Base-by-base conservation (phyloP, 37 sponge, comb jelly and placozoan genomes). In the Theonella swinhoei region DNA sequence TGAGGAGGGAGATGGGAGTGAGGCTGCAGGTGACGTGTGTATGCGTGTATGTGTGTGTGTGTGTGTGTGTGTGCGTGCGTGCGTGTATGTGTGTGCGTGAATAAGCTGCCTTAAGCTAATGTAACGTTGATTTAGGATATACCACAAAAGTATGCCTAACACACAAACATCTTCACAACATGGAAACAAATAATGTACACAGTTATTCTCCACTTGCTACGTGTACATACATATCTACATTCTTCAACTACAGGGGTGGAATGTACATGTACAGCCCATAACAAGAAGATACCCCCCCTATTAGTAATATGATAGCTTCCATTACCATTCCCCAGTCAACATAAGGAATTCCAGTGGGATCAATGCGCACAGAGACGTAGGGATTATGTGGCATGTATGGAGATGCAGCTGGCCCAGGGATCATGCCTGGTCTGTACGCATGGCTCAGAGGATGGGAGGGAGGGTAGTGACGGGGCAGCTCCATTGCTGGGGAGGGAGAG, bases 401-500 rank as follows among this genome's bases (percentile, higher is more conserved):
- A 3, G 73, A 26, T 39, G 62, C 62, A 20, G 30, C 39, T 17
- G 28, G 34, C 17, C 62, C 62, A 0, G 65, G 58, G 35, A n/a
- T 64, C 40, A 37, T 62, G 19, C 68, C 75, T 9, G 67, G 66
- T n/a, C 84, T 76, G 29, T 84, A 84, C n/a, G 41, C 59, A 32
- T 86, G 86, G 32, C 72, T 86, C 41, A 86, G 72, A 20, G 86
- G 86, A 64, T 86, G 86, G 11, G 86, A 43, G 40, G 29, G 39
- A 35, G 78, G 39, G 38, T 42, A 40, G 42, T 30, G 37, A 29
- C 64, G 42, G 1, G 73, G 9, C 42, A 38, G 20, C 40, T 41
- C 73, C 40, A 72, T 72, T 17, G 40, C 40, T 72, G 42, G 30
- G 19, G 29, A 65, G 5, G n/a, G 25, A 14, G 54, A 14, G 54